phyloP scores from a whole-genome alignment of 23 tunicate species.

The Diplosoma virens region DNA sequence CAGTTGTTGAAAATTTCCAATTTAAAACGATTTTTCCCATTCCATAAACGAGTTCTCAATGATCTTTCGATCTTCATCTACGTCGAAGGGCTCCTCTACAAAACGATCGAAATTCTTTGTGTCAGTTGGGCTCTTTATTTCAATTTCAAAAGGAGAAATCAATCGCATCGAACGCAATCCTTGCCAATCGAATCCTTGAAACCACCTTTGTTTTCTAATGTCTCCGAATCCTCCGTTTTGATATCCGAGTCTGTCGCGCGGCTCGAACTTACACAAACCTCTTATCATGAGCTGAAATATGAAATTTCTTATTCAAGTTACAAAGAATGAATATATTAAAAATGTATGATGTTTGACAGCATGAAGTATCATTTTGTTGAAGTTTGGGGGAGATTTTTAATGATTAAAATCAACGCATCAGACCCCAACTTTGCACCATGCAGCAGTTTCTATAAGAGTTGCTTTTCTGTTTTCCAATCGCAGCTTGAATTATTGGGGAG shows the following conservation, averaged over 20 bases:
- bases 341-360: no score
- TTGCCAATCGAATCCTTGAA: slow-evolving; percentile 89
- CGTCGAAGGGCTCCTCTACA: slow-evolving; percentile 25
- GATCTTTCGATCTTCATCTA: slow-evolving; percentile 35
- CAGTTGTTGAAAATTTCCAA: no score
- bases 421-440: no score
- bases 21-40: slow-evolving; percentile 63
- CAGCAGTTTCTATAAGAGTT: no score
- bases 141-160: slow-evolving; percentile 33
- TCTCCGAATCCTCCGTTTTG: slow-evolving; percentile 64
- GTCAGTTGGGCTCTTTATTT: slow-evolving; percentile 48
- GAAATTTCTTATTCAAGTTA: no score
- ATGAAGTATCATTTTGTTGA: no score
- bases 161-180: slow-evolving; percentile 41
- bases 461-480: no score
- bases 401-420: no score
- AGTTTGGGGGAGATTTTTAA: no score
- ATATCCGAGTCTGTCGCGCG: slow-evolving; percentile 69
- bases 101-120: slow-evolving; percentile 42
- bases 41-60: background rate
- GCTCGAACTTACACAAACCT: slow-evolving; percentile 75
- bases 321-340: no score
- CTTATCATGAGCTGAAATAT: slow-evolving; percentile 55
- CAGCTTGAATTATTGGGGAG: no score
- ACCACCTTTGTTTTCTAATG: slow-evolving; percentile 87